Percentiles rank a stretch among this genome's conserved stretches.
Conservation (phyloP, 2,113 vertebrate species). For the Amblyopsis rosae region DNA sequence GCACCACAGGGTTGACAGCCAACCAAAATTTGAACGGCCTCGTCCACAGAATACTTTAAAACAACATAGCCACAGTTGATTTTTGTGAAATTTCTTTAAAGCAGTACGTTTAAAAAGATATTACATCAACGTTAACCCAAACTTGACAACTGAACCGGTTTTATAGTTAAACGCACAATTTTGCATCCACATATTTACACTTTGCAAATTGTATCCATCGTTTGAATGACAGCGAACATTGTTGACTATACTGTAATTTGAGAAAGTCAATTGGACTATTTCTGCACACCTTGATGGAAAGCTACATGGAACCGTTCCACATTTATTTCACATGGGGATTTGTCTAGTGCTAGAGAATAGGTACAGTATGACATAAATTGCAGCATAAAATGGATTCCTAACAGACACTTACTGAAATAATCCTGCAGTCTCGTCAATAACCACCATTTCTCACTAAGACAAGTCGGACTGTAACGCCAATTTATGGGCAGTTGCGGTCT, state of each 20-base stretch:
- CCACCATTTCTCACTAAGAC: constrained; percentile 30
- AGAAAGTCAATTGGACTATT: constrained; percentile 2
- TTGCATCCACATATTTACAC: no score
- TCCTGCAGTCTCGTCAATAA: constrained; percentile 51
- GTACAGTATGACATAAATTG: constrained; percentile 18
- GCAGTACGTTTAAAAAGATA: not conserved
- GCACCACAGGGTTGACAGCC: constrained; percentile 37
- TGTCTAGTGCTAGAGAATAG: not conserved
- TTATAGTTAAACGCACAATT: not conserved
- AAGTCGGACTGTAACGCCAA: not conserved
- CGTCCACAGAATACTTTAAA: constrained; percentile 23
- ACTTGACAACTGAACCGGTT: no score
- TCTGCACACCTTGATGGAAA: constrained; percentile 6
- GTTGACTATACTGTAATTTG: constrained; percentile 23
- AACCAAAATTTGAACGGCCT: constrained; percentile 21
- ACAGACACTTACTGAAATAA: constrained; percentile 44
- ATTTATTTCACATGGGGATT: constrained; percentile 9
- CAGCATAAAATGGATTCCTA: constrained; percentile 45
- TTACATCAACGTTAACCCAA: not conserved
- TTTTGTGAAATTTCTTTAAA: not conserved
- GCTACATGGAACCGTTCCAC: constrained; percentile 12
- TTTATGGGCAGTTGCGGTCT: no score
- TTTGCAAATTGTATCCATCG: no score
- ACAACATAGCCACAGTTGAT: constrained; percentile 3
- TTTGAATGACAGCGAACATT: not conserved